Percentiles rank a stretch among this genome's conserved stretches.
Conservation (phyloP, 2,113 vertebrate species). For the Euleptes europaea region DNA sequence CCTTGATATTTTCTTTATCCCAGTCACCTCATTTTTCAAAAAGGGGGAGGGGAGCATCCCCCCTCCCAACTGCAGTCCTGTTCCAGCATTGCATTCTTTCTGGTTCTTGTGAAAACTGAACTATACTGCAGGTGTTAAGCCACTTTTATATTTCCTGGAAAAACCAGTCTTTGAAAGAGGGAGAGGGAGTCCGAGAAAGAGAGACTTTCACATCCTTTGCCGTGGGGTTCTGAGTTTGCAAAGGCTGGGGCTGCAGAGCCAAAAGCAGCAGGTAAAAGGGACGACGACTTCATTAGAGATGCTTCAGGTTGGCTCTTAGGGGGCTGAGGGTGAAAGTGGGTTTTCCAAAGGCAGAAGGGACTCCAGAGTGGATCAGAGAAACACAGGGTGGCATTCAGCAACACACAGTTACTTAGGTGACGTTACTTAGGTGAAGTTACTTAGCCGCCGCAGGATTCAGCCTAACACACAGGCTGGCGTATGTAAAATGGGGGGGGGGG, state of each 20-base stretch:
- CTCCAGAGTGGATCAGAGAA: not conserved
- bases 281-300: not conserved
- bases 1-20: slow-evolving; percentile 9
- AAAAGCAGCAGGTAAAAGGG: not conserved
- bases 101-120: not conserved
- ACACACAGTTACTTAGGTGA: not conserved
- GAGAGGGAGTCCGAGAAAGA: not conserved
- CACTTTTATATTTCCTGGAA: slow-evolving; percentile 7
- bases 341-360: not conserved
- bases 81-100: not conserved
- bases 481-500: not conserved
- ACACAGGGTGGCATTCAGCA: not conserved
- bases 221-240: not conserved
- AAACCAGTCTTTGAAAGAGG: not conserved
- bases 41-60: slow-evolving; percentile 7
- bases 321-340: not conserved
- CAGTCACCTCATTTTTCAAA: not conserved
- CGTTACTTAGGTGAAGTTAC: not conserved
- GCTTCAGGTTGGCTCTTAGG: not conserved
- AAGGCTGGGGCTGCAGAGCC: fast-evolving
- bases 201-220: not conserved
- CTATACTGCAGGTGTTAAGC: slow-evolving; percentile 25
- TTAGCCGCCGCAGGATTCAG: not conserved
- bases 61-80: not conserved
- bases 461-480: not conserved